Evolutionary conservation across 2,797 vertebrate species (phyloP).

Genomic region (Geotrypetes seraphini): DNA sequence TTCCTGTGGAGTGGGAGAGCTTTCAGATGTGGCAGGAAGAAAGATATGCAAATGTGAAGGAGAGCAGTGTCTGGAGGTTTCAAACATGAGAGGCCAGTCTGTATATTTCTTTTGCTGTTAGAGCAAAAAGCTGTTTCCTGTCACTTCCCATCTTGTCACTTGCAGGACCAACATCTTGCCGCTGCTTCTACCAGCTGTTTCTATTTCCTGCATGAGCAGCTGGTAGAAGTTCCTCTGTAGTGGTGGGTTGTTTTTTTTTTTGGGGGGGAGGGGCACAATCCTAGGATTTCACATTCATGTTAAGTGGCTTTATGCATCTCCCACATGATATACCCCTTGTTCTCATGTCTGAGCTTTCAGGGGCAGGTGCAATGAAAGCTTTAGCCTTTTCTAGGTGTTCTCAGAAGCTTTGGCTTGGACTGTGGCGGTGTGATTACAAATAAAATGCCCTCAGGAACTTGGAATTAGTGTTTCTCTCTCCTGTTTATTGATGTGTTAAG

Average conservation of each 20-base stretch:
- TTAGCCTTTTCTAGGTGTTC: conserved; percentile 24
- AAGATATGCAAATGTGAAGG: conserved; percentile 65
- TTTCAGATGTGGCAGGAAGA: conserved; percentile 66
- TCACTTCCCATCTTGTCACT: conserved; percentile 95
- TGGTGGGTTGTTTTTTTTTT: conserved; percentile 22
- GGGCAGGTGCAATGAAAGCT: conserved; percentile 4
- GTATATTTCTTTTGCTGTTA: conserved; percentile 66
- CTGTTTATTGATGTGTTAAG: too few relatives aligned
- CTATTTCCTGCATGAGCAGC: conserved; percentile 75
- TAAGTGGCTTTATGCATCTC: conserved; percentile 40
- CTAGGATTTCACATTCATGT: too few relatives aligned
- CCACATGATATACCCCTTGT: conserved; percentile 30
- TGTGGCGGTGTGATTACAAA: too few relatives aligned
- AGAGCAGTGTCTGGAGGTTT: conserved; percentile 80
- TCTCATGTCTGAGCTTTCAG: conserved; percentile 24
- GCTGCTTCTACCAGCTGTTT: conserved; percentile 80
- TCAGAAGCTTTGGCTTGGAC: conserved; percentile 22
- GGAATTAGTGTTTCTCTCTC: too few relatives aligned
- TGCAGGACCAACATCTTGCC: conserved; percentile 81
- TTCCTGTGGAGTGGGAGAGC: conserved; percentile 41
- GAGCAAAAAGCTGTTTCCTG: conserved; percentile 89
- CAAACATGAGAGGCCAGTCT: conserved; percentile 66
- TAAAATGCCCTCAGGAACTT: too few relatives aligned
- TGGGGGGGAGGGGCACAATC: too few relatives aligned
- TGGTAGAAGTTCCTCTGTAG: conserved; percentile 62